Evolutionary conservation across 2,113 vertebrate genomes (phyloP).

Genomic region (Thunnus maccoyii): DNA sequence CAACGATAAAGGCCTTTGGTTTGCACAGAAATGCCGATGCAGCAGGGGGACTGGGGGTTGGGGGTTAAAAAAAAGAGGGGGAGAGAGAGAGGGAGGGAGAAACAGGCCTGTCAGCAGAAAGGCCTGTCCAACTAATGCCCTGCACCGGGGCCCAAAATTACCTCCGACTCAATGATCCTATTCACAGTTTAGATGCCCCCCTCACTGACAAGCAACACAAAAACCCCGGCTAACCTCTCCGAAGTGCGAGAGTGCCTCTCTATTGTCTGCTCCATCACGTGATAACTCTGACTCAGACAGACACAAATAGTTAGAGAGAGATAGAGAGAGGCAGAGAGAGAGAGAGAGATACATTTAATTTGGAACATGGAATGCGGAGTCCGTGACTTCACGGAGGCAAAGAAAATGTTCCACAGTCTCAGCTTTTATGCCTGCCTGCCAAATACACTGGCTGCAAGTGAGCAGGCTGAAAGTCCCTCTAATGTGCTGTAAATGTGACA

Average conservation of each 20-base stretch:
- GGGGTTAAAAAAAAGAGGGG: conserved; percentile 59
- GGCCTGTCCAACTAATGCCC: conserved; percentile 88
- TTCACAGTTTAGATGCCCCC: conserved; percentile 87
- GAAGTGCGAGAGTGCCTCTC: conserved; percentile 83
- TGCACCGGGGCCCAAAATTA: conserved; percentile 91
- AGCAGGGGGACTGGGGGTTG: conserved; percentile 73
- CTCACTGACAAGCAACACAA: conserved; percentile 80
- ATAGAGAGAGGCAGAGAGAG: conserved; percentile 60
- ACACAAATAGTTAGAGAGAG: conserved; percentile 71
- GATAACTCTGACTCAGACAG: conserved; percentile 81
- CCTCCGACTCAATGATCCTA: conserved; percentile 93
- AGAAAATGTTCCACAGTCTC: conserved; percentile 62
- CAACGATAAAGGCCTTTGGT: conserved; percentile 73
- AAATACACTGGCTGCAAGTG: conserved; percentile 53
- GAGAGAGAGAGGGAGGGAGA: conserved; percentile 53
- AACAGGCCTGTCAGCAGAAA: conserved; percentile 91
- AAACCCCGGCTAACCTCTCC: conserved; percentile 85
- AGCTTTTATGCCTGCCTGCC: conserved; percentile 51
- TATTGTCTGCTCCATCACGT: conserved; percentile 83
- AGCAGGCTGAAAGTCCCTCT: conserved; percentile 47
- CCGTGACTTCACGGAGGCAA: conserved; percentile 36
- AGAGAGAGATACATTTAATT: conserved; percentile 66
- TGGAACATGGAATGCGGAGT: conserved; percentile 54
- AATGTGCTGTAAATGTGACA: conserved; percentile 71
- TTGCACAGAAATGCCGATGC: conserved; percentile 82